Percentiles rank a stretch among this genome's conserved stretches.
These are phyloP conservation scores for Thaumatotibia leucotreta DNA, from an alignment of 1,140 invertebrate genomes.

Conservation along the genomic window DNA sequence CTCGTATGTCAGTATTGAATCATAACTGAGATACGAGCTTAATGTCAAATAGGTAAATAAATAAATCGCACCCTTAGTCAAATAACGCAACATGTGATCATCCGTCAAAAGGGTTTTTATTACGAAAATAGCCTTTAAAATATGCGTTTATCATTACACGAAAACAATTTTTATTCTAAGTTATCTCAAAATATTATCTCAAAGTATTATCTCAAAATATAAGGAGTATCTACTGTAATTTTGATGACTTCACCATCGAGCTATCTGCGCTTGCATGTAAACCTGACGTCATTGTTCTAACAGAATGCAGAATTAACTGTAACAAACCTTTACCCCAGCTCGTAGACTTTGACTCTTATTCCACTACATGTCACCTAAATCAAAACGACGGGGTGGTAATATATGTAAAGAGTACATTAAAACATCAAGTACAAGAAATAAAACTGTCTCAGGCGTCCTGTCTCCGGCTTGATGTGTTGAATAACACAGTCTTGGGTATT, in stretches of 20 bases:
- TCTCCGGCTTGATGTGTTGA: not conserved
- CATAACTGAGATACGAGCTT: no score
- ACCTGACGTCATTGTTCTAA: not conserved
- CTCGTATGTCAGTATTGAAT: no score
- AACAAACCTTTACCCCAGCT: not conserved
- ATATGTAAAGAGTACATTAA: not conserved
- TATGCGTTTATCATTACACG: no score
- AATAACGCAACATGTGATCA: no score
- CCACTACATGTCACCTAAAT: not conserved
- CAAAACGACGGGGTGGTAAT: conserved; percentile 7
- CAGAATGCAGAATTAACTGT: conserved; percentile 3
- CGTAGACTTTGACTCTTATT: not conserved
- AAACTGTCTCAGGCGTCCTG: not conserved
- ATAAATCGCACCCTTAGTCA: no score
- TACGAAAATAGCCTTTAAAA: no score
- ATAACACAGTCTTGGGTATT: not conserved
- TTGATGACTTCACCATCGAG: not conserved
- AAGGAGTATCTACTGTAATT: conserved; percentile 6
- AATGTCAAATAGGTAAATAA: no score
- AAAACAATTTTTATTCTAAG: no score
- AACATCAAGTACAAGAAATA: not conserved
- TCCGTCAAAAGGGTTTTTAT: no score
- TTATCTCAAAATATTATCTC: no score
- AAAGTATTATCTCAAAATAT: conserved; percentile 4
- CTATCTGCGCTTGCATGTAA: not conserved